Evolutionary conservation across 2,888 invertebrate genomes (phyloP).

Genomic region (Watsonalla binaria): DNA sequence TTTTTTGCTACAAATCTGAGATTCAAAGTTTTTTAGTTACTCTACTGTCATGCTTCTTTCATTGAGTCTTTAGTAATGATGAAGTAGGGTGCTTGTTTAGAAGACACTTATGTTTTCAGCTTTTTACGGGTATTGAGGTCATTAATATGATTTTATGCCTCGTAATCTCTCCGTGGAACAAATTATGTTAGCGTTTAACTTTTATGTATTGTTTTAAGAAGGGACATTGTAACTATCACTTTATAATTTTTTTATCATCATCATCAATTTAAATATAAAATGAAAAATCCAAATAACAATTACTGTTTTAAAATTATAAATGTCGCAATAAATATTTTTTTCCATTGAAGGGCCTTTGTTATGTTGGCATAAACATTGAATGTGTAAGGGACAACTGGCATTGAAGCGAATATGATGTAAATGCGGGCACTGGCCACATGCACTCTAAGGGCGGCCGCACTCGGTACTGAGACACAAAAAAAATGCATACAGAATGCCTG

Average conservation of each 20-base stretch:
- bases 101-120: background rate
- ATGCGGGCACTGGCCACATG: slow-evolving; percentile 32
- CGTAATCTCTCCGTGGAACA: background rate
- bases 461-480: background rate
- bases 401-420: slow-evolving; percentile 26
- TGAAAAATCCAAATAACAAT: too few species aligned
- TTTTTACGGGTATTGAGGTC: background rate
- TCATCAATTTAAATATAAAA: too few species aligned
- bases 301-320: too few species aligned
- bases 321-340: too few species aligned
- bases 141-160: background rate
- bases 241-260: too few species aligned
- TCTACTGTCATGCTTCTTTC: slow-evolving; percentile 38
- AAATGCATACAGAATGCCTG: too few species aligned
- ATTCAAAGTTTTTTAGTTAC: slow-evolving; percentile 71
- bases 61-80: slow-evolving; percentile 49
- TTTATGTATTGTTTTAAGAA: background rate
- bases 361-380: too few species aligned
- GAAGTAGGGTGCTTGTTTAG: slow-evolving; percentile 22
- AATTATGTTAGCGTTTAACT: background rate
- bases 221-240: too few species aligned
- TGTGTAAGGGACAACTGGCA: slow-evolving; percentile 9
- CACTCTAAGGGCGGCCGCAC: slow-evolving; percentile 33
- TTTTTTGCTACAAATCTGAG: slow-evolving; percentile 76
- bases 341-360: too few species aligned